Conservation (phyloP, 2,888 invertebrate genomes). For the Vesta saturnalis region DNA sequence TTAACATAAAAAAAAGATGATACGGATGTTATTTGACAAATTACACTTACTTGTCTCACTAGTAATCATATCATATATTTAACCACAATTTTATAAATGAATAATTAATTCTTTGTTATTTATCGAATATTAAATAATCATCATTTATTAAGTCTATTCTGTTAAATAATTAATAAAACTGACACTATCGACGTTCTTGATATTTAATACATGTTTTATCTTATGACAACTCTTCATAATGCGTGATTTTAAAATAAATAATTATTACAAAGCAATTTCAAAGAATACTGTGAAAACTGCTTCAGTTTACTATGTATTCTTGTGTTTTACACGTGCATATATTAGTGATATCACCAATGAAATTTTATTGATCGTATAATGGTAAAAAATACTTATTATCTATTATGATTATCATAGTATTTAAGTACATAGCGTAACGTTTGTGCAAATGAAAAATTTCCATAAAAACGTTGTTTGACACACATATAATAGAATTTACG, state of each 20-base stretch:
- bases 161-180: background rate
- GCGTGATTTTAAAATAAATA: constrained; percentile 19
- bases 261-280: background rate
- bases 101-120: background rate
- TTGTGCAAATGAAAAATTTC: background rate
- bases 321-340: no score
- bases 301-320: no score
- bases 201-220: constrained; percentile 10
- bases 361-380: no score
- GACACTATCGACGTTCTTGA: background rate
- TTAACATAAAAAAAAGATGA: no score
- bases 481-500: constrained; percentile 36
- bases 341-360: no score
- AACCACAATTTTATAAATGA: background rate
- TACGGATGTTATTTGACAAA: no score
- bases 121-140: background rate
- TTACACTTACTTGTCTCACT: no score
- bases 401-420: no score
- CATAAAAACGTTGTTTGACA: constrained; percentile 11
- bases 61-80: no score
- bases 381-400: no score
- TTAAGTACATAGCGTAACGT: no score
- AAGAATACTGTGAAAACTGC: background rate
- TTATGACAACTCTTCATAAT: background rate
- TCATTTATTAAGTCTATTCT: background rate